Conservation (phyloP, 2,888 invertebrate species). For the Oscheius sp. region DNA sequence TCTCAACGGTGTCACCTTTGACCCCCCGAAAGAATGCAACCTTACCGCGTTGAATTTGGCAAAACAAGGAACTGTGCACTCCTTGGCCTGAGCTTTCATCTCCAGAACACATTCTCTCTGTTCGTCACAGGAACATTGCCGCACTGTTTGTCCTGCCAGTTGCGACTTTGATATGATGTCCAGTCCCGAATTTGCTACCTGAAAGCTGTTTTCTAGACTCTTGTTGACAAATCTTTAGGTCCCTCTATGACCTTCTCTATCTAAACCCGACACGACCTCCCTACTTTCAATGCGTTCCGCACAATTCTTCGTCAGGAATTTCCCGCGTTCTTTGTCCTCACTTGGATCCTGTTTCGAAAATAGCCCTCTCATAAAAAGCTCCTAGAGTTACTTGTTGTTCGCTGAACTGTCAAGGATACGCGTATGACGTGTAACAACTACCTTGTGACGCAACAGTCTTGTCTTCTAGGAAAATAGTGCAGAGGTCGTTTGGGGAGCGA, state of each 20-base stretch:
- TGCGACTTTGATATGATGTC: slow-evolving; percentile 48
- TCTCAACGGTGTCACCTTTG: too few species aligned
- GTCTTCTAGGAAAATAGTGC: slow-evolving; percentile 12
- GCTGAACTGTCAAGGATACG: background rate
- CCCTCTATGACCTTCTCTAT: too few species aligned
- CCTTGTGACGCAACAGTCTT: slow-evolving; percentile 8
- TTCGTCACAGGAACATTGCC: slow-evolving; percentile 69
- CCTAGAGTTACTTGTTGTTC: background rate
- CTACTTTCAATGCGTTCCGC: slow-evolving; percentile 9
- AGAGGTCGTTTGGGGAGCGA: background rate
- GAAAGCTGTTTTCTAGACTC: slow-evolving; percentile 1
- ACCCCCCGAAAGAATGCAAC: too few species aligned
- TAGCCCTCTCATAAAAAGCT: background rate
- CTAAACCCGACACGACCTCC: slow-evolving; percentile 7
- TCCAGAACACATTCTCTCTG: slow-evolving; percentile 66
- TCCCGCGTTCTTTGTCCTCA: background rate
- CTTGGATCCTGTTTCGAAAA: background rate
- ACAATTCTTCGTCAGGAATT: slow-evolving; percentile 27
- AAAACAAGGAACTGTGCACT: slow-evolving; percentile 68
- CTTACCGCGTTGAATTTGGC: slow-evolving; percentile 58
- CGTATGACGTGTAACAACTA: slow-evolving; percentile 2
- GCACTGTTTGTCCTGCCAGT: slow-evolving; percentile 48
- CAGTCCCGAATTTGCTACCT: slow-evolving; percentile 48
- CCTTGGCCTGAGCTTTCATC: slow-evolving; percentile 67
- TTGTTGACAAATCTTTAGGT: background rate